Evolutionary conservation across 2,797 vertebrate species (phyloP).

Genomic region (Poliocrania exsul): DNA sequence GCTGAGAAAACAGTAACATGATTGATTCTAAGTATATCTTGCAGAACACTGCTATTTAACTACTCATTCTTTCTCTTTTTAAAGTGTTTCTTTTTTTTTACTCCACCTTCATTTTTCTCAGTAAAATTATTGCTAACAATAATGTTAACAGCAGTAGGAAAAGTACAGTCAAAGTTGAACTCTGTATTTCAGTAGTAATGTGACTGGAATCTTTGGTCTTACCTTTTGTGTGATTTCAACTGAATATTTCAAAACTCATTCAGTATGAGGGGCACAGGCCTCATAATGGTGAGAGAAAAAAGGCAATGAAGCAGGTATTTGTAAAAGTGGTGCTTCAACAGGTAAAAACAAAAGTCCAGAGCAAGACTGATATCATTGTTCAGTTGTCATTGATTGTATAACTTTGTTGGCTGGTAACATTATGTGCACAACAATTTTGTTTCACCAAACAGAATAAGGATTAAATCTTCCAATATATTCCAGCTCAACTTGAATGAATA

Average conservation of each 20-base stretch:
- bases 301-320: neutral
- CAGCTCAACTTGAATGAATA: neutral
- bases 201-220: neutral
- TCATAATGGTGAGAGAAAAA: neutral
- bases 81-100: neutral
- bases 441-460: neutral
- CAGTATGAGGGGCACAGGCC: neutral
- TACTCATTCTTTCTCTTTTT: neutral
- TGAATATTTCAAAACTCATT: neutral
- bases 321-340: neutral
- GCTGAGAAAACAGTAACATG: slow-evolving; percentile 24
- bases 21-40: slow-evolving; percentile 56
- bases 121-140: slow-evolving; percentile 48
- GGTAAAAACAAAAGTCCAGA: neutral
- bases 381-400: neutral
- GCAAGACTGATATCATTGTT: neutral
- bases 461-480: neutral
- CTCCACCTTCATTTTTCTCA: neutral
- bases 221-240: neutral
- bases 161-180: neutral
- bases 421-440: neutral
- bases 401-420: neutral
- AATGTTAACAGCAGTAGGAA: neutral
- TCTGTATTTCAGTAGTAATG: neutral
- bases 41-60: slow-evolving; percentile 14